Evolutionary conservation across 2,797 vertebrate species (phyloP).

Genomic region (Tokudaia tokunoshimensis): DNA sequence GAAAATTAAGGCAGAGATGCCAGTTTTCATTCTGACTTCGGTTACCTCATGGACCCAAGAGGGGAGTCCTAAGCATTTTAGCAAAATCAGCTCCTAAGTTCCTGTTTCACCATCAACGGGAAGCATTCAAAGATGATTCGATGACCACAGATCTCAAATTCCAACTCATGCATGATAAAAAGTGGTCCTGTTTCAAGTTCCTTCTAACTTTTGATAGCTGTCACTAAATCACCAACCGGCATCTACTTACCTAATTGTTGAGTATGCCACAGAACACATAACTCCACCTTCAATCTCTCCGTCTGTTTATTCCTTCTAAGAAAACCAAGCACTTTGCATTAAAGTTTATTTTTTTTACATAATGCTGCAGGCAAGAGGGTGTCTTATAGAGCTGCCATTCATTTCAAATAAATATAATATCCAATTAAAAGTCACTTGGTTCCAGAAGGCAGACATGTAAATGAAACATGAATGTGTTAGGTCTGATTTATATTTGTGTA

Average conservation of each 20-base stretch:
- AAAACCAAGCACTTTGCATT: neutral
- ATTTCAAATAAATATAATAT: slow-evolving; percentile 45
- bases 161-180: neutral
- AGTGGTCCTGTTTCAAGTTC: neutral
- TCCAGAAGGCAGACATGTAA: slow-evolving; percentile 58
- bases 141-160: neutral
- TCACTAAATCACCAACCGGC: slow-evolving; percentile 2
- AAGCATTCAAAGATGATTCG: neutral
- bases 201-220: neutral
- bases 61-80: neutral
- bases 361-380: slow-evolving; percentile 28
- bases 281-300: neutral
- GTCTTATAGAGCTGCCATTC: slow-evolving; percentile 14
- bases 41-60: neutral
- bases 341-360: neutral
- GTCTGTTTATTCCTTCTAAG: neutral
- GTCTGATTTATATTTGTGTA: slow-evolving; percentile 44
- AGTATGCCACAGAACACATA: neutral
- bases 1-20: neutral
- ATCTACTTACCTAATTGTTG: neutral
- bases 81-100: too few relatives aligned
- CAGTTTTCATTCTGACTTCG: neutral
- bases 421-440: slow-evolving; percentile 57
- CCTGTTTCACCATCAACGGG: neutral
- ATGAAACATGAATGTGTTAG: slow-evolving; percentile 61